Evolutionary conservation across 2,888 invertebrate genomes (phyloP).

Genomic region (Galeruca laticollis): DNA sequence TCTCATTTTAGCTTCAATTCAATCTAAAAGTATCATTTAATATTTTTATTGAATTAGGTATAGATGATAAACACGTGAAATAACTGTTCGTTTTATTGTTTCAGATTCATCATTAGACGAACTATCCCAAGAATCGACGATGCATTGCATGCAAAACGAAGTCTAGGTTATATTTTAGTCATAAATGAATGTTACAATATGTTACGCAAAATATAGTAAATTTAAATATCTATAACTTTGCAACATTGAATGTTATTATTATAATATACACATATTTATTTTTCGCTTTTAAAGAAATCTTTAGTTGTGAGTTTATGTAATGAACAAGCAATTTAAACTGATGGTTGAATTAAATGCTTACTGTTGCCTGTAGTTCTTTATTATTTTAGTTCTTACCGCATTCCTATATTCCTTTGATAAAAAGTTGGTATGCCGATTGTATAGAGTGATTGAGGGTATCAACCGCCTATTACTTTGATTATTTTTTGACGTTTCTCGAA

Average conservation of each 20-base stretch:
- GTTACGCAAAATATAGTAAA: conserved; percentile 31
- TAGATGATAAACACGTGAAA: no score
- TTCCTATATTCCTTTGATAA: no score
- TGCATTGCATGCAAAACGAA: conserved; percentile 87
- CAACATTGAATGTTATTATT: conserved; percentile 43
- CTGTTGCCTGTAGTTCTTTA: conserved; percentile 34
- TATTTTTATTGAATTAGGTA: no score
- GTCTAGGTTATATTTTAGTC: conserved; percentile 67
- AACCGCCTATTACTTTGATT: no score
- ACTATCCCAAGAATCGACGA: conserved; percentile 87
- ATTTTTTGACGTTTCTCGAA: no score
- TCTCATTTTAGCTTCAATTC: no score
- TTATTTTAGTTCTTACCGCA: no score
- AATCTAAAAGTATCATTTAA: no score
- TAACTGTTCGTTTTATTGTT: conserved; percentile 59
- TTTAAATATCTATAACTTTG: conserved; percentile 23
- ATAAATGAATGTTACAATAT: conserved; percentile 34
- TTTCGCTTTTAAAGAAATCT: conserved; percentile 33
- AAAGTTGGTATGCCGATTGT: no score
- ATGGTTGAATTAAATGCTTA: conserved; percentile 40
- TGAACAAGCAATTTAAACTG: conserved; percentile 42
- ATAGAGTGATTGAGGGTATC: no score
- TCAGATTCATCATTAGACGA: conserved; percentile 88
- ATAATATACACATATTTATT: conserved; percentile 38
- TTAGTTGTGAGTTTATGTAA: conserved; percentile 44